Evolutionary conservation across 2,797 vertebrate species (phyloP), one percentile per base, ranked within the genome.

Genomic region (Gila robusta): DNA sequence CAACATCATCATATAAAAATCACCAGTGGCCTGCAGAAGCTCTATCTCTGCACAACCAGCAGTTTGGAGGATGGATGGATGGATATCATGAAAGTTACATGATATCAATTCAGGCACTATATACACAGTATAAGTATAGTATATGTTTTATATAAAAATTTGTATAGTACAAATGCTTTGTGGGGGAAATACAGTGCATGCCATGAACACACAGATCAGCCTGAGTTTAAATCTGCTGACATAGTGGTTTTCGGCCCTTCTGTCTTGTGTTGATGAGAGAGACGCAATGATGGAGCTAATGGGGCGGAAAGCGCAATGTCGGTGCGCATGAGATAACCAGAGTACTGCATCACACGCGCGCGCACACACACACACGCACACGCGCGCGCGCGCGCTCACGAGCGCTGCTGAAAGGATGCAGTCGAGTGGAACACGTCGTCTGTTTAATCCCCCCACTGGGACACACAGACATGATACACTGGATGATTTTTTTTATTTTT

Each of bases 251-350:
- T 35, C 41, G 32, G 6, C 28, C 28, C 41, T 56, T 72, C 73
- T 28, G 56, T 62, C 47, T 17, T 26, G 37, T 14, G 90, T 85
- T 84, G 86, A 88, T 72, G 88, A 70, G 85, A 87, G 90, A 62
- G 80, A 87, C 11, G 44, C 86, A 71, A 91, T 95, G 92, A 94
- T 93, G 91, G 41, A 88, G 82, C 82, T 95, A 95, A 96, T 96
- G 95, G 93, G 92, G 89, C 91, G 92, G 92, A 93, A 92, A 94
- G 92, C 84, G 88, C 93, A 88, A 94, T 94, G 91, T 93, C 74
- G 90, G 54, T 88, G 90, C 88, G 90, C 87, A 89, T 79, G 89
- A 94, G 92, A 94, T 92, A 93, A 91, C 89, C 77, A 23, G 80
- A 62, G 69, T 41, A 80, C 73, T 47, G 79, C 59, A 80, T 82